Base-by-base conservation (phyloP, 2,113 vertebrate species). In the Oreochromis spilurus region DNA sequence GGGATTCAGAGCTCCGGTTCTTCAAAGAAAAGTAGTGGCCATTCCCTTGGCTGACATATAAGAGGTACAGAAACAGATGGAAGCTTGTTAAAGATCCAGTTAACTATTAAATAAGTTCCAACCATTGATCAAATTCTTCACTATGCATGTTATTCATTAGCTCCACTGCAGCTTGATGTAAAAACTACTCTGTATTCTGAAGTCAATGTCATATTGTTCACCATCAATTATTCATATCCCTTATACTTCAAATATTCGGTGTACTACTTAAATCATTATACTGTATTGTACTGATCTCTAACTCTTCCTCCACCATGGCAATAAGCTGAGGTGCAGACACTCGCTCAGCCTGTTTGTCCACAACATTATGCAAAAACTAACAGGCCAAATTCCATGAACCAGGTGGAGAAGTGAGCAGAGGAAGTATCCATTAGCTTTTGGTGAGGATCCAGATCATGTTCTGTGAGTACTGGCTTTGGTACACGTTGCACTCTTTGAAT, bases 11-110 rank as follows among this genome's bases (percentile, higher is more conserved):
- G 29, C 90, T 97, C 36, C 95, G 89, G 62, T 95, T 95, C 92
- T 97, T 97, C 94, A 97, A 95, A 7, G 98, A 97, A 94, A 99
- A 99, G 26, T 96, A 98, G 54, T 99, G 98, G 50, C 99, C 99
- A 77, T 99, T 98, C 0, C 99, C 99, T 89, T 97, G 97, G 93
- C 99, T 99, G 92, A 38, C 17, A 38, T 2, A 85, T 72, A 58
- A 7, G 88, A 55, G 5, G 21, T 14, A 84, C 57, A 93, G 89
- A 90, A 81, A 17, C 72, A 82, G 57, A 84, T 21, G 5, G 79
- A 79, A 58, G 50, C 29, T 48, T 8, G 48, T 84, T 81, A 89
- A 85, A 55, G 29, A 78, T 67, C 24, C 4, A 43, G 48, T 77
- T 77, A 55, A 45, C 67, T 11, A 50, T 79, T 43, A 83, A 72